Conservation (phyloP, 2,888 invertebrate genomes). For the Tromatobia lineatoria region DNA sequence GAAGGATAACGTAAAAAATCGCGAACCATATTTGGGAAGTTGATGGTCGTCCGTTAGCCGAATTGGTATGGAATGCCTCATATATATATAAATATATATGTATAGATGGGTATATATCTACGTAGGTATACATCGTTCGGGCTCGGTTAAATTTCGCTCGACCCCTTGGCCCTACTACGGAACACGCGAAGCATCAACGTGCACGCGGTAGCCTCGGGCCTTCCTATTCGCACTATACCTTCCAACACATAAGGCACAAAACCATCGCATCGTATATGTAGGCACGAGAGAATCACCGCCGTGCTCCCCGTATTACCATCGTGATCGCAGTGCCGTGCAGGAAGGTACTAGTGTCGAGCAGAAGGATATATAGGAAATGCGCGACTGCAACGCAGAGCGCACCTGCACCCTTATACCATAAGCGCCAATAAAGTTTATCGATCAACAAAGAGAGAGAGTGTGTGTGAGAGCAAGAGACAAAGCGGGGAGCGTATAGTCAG, state of each 20-base stretch:
- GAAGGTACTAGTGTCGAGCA: slow-evolving; percentile 9
- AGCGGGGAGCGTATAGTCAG: neutral
- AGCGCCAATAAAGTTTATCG: slow-evolving; percentile 50
- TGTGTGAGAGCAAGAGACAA: neutral
- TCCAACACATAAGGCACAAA: neutral
- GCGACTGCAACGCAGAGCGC: slow-evolving; percentile 38
- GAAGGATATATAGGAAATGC: slow-evolving; percentile 9
- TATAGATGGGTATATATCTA: neutral
- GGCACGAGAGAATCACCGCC: slow-evolving; percentile 35
- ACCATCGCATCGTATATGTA: neutral
- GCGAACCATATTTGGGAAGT: no score
- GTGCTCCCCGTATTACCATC: slow-evolving; percentile 42
- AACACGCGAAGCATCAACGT: slow-evolving; percentile 54
- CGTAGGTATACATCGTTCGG: slow-evolving; percentile 6
- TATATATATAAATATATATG: neutral
- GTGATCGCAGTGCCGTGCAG: slow-evolving; percentile 29
- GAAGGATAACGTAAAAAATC: no score
- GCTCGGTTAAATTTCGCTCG: slow-evolving; percentile 47
- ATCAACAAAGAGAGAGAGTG: slow-evolving; percentile 21
- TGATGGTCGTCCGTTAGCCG: no score
- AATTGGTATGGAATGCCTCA: neutral
- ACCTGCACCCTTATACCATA: slow-evolving; percentile 45
- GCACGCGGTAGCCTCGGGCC: slow-evolving; percentile 23
- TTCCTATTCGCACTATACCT: slow-evolving; percentile 12
- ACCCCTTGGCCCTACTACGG: slow-evolving; percentile 8